Base-by-base conservation (phyloP, 2,888 invertebrate species). In the Platycnemis pennipes region DNA sequence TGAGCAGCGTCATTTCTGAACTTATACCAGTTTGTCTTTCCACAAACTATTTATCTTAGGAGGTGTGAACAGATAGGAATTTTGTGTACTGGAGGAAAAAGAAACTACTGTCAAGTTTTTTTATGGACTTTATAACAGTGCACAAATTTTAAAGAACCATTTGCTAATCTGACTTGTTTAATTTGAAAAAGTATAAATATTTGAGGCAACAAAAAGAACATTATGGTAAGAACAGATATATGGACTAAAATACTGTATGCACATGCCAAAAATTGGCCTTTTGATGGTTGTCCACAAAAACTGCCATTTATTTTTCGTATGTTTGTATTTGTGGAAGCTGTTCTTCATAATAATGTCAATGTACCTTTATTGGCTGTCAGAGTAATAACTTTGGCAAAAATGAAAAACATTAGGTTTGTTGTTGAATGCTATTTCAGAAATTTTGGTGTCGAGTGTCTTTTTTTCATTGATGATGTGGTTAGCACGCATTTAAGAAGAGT, bases 401-500 rank as follows among this genome's bases (percentile, higher is more conserved):
- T 56, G 91, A 63, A 45, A 77, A 91, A 69, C 45, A 26, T 63
- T 63, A 91, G 63, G 63, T 91, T 44, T 69, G 91, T 44, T 69
- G 91, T 69, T 69, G 91, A 91, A 91, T 91, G 91, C 63, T 91
- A 44, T 53, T 91, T 87, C 69, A 69, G 63, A 91, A 56, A 91
- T 91, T 91, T 91, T 19, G 77, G 63, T 91, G 91, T 91, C n/a
- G n/a, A 91, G 91, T 91, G 91, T 91, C 42, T 63, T 42, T 91
- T 91, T 89, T 63, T 89, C 42, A 91, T 44, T 69, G 91, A 91
- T 26, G 42, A 63, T 91, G 91, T 91, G 91, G 91, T 91, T 63
- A 91, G 91, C 91, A 91, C 69, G 63, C 91, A 91, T 91, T 91
- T 63, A 91, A 91, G 53, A 91, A 91, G 91, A 63, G 91, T 91